These are phyloP conservation scores for Hydropsyche betteni DNA, from an alignment of 2,888 invertebrate genomes.

Conservation along the genomic window DNA sequence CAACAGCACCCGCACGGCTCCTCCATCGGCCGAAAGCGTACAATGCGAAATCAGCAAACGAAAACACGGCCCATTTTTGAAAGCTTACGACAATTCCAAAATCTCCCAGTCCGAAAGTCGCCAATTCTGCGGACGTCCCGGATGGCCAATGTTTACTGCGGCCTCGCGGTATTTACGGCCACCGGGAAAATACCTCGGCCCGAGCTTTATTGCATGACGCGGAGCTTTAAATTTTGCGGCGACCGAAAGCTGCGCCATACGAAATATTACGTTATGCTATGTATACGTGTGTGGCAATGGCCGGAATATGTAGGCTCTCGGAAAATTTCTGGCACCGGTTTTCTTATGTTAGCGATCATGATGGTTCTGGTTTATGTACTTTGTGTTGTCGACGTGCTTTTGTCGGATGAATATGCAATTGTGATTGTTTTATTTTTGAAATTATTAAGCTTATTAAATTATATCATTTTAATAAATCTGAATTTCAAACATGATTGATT, in stretches of 20 bases:
- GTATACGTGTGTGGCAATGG: no score
- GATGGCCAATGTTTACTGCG: slow-evolving; percentile 34
- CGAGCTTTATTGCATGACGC: slow-evolving; percentile 35
- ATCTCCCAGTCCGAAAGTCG: not conserved
- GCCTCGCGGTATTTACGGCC: slow-evolving; percentile 37
- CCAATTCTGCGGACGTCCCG: not conserved
- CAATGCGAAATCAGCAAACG: not conserved
- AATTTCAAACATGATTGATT: no score
- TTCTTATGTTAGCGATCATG: no score
- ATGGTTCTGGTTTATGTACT: no score
- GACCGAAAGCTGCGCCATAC: not conserved
- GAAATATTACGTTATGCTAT: not conserved
- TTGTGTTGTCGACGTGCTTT: no score
- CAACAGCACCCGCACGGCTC: not conserved
- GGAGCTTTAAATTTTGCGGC: slow-evolving; percentile 30
- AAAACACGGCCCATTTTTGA: slow-evolving; percentile 1
- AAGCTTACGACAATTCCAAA: not conserved
- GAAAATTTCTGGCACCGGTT: no score
- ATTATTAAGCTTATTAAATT: no score
- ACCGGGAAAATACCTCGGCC: slow-evolving; percentile 35
- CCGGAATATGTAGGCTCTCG: no score
- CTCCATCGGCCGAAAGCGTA: not conserved
- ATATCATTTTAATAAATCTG: no score
- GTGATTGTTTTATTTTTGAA: no score
- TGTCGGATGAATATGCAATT: no score